Base-by-base conservation (phyloP, 2,888 invertebrate genomes). In the Heliconius sara region DNA sequence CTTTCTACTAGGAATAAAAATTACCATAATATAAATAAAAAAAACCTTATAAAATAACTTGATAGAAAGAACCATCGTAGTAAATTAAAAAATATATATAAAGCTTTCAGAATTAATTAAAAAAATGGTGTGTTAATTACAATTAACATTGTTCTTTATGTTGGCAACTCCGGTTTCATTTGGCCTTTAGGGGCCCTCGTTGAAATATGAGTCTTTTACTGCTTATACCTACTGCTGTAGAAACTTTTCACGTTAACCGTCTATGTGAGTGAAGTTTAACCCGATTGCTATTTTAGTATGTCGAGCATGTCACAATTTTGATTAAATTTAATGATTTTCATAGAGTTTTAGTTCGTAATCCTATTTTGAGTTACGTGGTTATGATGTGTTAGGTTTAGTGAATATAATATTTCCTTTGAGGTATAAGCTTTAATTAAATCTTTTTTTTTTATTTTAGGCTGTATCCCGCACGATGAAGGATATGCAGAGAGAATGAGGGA, bases 141-240 rank as follows among this genome's bases (percentile, higher is more conserved):
- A 57, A 68, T 77, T 68, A 63, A 63, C 70, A 77, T n/a, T 77
- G 77, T 73, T 73, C 73, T 73, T 73, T 73, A 73, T 73, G 72
- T 3, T 73, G 75, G 65, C 75, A 75, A 65, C 65, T 75, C 75
- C 63, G 43, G 75, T 75, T 47, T 63, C 43, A 75, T 75, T 65
- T 75, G 47, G 65, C 75, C 47, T 47, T 75, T 43, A 3, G 75
- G 73, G 73, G 34, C 30, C 60, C 39, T 27, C 22, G 47, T 47
- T 66, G 75, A 75, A 75, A 75, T 75, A 75, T 65, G 63, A 39
- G 65, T 66, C 30, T 75, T 75, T 75, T 75, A 75, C 75, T 27
- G 75, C 63, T 65, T 75, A 65, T 47, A 75, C 12, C n/a, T 60
- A 60, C 57, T n/a, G 34, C 57, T 60, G 3, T 25, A 73, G 22